These are phyloP conservation scores for Apotomis turbidana DNA, from an alignment of 2,888 invertebrate genomes.

Conservation along the genomic window DNA sequence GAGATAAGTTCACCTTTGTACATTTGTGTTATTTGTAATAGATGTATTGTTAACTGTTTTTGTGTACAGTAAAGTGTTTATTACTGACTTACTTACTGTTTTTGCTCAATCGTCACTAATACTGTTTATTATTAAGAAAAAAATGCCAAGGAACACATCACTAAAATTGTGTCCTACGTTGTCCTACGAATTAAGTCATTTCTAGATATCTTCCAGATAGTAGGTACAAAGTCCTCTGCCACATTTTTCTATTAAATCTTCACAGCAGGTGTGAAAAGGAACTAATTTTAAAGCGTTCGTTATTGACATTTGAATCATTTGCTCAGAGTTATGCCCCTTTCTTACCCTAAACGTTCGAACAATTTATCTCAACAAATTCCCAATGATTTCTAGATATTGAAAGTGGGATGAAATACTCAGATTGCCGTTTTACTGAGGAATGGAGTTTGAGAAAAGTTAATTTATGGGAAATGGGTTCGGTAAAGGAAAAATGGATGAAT, in stretches of 20 bases:
- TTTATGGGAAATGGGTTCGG: conserved; percentile 10
- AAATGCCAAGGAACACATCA: too few species aligned
- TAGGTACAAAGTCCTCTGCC: conserved; percentile 33
- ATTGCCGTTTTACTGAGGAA: conserved; percentile 32
- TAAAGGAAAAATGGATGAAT: conserved; percentile 8
- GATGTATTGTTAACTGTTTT: too few species aligned
- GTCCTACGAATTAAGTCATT: too few species aligned
- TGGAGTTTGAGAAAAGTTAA: conserved; percentile 33
- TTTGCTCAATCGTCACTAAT: too few species aligned
- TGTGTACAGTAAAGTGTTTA: too few species aligned
- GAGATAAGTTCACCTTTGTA: too few species aligned
- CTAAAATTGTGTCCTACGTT: too few species aligned
- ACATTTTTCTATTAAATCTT: conserved; percentile 43
- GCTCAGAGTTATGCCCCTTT: conserved; percentile 47
- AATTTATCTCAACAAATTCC: conserved; percentile 51
- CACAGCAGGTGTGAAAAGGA: conserved; percentile 46
- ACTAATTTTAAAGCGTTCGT: conserved; percentile 46
- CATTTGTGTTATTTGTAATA: too few species aligned
- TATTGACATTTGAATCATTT: conserved; percentile 50
- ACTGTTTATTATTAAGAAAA: too few species aligned
- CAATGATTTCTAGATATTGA: conserved; percentile 49
- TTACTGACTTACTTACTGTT: too few species aligned
- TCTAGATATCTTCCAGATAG: not conserved
- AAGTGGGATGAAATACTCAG: conserved; percentile 42
- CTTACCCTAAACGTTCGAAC: conserved; percentile 46